Percentiles rank a stretch among this genome's conserved stretches.
phyloP scores from a whole-genome alignment of 2,113 vertebrate genomes.

The Gambusia affinis region DNA sequence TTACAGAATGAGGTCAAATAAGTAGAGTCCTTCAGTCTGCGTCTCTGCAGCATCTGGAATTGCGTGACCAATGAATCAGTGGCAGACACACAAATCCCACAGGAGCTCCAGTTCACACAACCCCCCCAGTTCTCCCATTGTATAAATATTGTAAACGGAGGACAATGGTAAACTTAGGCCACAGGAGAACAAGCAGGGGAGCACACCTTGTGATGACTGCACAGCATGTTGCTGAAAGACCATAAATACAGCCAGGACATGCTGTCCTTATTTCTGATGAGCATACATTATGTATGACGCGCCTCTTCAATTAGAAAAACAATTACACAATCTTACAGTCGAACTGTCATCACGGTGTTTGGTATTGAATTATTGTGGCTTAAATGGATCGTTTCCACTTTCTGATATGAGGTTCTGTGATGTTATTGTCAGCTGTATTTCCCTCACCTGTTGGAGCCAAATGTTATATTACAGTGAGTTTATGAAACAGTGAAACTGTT shows the following conservation, averaged over 20 bases:
- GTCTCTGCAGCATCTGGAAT: conserved; percentile 55
- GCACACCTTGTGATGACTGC: conserved; percentile 24
- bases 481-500: not conserved
- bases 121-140: not conserved
- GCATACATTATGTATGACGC: conserved; percentile 7
- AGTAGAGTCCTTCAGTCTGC: conserved; percentile 38
- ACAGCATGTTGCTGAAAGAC: conserved; percentile 21
- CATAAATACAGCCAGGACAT: conserved; percentile 32
- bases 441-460: no score
- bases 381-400: not conserved
- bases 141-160: conserved; percentile 34
- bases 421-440: not conserved
- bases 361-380: not conserved
- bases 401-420: not conserved
- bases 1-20: conserved; percentile 69
- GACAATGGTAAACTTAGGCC: conserved; percentile 23
- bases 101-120: conserved; percentile 45
- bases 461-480: no score
- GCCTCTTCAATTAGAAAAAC: not conserved
- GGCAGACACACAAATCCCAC: conserved; percentile 44
- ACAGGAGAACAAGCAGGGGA: conserved; percentile 15
- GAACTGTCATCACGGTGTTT: not conserved
- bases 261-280: not conserved
- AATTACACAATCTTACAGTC: not conserved
- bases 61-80: conserved; percentile 48